Conservation (phyloP, 2,797 vertebrate species). For the Falco biarmicus region DNA sequence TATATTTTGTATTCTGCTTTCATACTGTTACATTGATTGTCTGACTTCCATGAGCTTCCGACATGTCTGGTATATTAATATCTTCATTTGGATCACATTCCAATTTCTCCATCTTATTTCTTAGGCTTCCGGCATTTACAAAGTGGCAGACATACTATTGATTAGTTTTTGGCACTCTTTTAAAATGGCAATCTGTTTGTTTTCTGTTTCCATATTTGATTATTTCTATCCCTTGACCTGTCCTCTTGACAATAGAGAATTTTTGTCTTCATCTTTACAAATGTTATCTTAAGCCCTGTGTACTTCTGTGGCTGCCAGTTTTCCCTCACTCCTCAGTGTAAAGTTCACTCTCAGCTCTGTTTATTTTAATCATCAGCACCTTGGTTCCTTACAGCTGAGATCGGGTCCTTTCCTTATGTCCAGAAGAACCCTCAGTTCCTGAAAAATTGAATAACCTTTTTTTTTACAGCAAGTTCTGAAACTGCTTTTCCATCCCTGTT, state of each 20-base stretch:
- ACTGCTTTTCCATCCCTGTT: neutral
- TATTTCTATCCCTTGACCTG: neutral
- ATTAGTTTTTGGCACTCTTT: neutral
- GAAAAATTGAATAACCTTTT: neutral
- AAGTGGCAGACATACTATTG: neutral
- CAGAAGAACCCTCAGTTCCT: neutral
- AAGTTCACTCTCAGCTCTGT: neutral
- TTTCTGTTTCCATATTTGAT: neutral
- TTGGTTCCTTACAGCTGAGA: neutral
- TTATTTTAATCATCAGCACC: neutral
- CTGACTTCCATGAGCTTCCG: neutral
- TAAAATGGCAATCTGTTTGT: neutral
- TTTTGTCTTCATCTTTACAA: neutral
- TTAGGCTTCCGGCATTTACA: neutral
- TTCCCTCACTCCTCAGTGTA: neutral
- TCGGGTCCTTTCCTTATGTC: neutral
- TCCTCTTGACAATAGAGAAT: neutral
- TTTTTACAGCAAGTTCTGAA: neutral
- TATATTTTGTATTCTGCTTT: neutral
- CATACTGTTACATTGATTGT: neutral
- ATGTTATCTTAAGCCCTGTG: neutral
- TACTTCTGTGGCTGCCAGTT: neutral
- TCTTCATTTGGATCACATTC: constrained; percentile 24
- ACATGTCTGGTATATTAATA: neutral
- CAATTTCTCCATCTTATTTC: neutral